Evolutionary conservation across 2,888 invertebrate species (phyloP).

Genomic region (Poecilus cupreus): DNA sequence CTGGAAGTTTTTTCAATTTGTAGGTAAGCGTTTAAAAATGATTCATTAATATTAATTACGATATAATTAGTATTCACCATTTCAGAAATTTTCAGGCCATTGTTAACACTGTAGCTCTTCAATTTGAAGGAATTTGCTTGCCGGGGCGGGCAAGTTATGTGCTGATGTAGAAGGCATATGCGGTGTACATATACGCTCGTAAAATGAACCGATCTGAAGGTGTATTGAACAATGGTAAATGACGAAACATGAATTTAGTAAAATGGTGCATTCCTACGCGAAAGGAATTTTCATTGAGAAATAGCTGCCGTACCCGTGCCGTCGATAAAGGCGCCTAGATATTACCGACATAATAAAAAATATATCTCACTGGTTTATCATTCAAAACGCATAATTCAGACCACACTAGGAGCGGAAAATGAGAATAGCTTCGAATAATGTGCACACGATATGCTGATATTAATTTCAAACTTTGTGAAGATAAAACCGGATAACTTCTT

Average conservation of each 20-base stretch:
- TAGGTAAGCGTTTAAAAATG: too few species aligned
- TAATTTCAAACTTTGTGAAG: slow-evolving; percentile 15
- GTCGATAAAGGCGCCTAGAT: slow-evolving; percentile 40
- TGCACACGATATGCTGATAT: neutral
- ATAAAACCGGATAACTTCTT: neutral
- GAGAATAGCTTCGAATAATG: neutral
- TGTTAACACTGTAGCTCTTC: too few species aligned
- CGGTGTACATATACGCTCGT: neutral
- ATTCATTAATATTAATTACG: too few species aligned
- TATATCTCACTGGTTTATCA: slow-evolving; percentile 40
- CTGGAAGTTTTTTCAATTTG: too few species aligned
- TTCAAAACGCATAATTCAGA: slow-evolving; percentile 36
- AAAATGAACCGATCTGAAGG: neutral
- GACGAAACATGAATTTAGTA: slow-evolving; percentile 49
- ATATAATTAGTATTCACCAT: too few species aligned
- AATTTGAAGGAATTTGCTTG: neutral
- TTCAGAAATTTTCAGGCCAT: too few species aligned
- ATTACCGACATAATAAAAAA: slow-evolving; percentile 48
- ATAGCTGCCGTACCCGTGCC: slow-evolving; percentile 30
- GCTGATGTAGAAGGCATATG: too few species aligned
- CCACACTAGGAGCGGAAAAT: slow-evolving; percentile 1
- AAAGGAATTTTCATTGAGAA: slow-evolving; percentile 55
- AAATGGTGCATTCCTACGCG: slow-evolving; percentile 43
- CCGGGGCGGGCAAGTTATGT: neutral
- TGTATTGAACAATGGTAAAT: slow-evolving; percentile 24